phyloP scores from a whole-genome alignment of 2,888 invertebrate genomes.

The Adelognathus sp. region DNA sequence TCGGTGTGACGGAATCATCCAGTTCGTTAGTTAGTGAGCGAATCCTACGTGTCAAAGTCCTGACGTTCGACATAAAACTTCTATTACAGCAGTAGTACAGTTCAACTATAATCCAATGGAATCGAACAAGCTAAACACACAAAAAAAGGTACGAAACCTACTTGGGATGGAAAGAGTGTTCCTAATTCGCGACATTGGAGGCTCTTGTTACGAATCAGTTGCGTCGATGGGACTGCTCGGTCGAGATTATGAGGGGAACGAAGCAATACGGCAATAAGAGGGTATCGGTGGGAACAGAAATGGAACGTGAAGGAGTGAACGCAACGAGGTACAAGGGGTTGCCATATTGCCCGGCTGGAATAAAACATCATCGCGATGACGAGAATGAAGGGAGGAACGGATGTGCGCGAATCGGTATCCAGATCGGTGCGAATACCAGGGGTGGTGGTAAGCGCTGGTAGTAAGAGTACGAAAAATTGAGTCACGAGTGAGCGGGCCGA shows the following conservation, averaged over 20 bases:
- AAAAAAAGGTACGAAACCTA: too few species aligned
- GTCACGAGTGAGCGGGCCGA: conserved; percentile 4
- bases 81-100: too few species aligned
- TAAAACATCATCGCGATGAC: neutral
- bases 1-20: too few species aligned
- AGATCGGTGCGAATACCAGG: neutral
- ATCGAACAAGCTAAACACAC: too few species aligned
- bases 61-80: too few species aligned
- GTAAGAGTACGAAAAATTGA: neutral
- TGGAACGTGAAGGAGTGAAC: neutral
- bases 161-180: too few species aligned
- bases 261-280: neutral
- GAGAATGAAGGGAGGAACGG: neutral
- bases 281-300: too few species aligned
- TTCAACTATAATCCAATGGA: too few species aligned
- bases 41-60: too few species aligned
- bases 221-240: neutral
- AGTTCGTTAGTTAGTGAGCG: too few species aligned
- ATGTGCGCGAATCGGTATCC: neutral
- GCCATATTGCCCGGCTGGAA: neutral
- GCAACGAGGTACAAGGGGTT: neutral
- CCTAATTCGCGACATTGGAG: too few species aligned
- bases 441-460: neutral
- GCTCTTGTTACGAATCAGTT: neutral
- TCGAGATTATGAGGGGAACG: neutral